Evolutionary conservation across 2,113 vertebrate genomes (phyloP), one percentile per base, ranked within the genome.

Genomic region (Cathartes aura): DNA sequence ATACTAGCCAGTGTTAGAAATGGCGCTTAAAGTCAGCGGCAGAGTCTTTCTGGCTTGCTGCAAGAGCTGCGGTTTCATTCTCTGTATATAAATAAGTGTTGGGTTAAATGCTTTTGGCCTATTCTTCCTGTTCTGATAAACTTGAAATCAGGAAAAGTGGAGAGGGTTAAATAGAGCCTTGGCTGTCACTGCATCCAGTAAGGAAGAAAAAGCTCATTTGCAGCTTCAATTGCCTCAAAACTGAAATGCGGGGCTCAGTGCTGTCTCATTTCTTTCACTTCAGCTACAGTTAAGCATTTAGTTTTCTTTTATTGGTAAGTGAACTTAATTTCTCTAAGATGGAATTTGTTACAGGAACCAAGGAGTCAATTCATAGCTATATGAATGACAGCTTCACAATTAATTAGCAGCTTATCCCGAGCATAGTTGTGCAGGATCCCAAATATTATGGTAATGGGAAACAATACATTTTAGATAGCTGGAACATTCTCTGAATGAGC

Each of bases 1-100:
- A 64, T 42, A 43, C 7, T 17, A 71, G 36, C 21, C 15, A 15
- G 30, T 1, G 19, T 27, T 76, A 50, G 40, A 56, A 67, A 29
- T 1, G 1, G 19, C 38, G 53, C 0, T 0, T 45, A 1, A 47
- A 58, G 71, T 63, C 0, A 1, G 38, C 0, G 0, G 27, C 5
- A 18, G 47, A 10, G 13, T 24, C 17, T n/a, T 42, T 20, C 24
- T 70, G 32, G n/a, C 6, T 58, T 78, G 38, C 26, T 38, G 30
- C 5, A 38, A 42, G 68, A 83, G 38, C 43, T 48, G 38, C 0
- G 1, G 20, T 38, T 90, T 82, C 7, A 2, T 38, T 82, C 12
- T 47, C n/a, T 80, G 14, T 30, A 3, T 38, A 9, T 38, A 59
- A 78, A 12, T 24, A 48, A 55, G 11, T 4, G 6, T 45, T 36